These are phyloP conservation scores for Festucalex cinctus DNA, from an alignment of 2,113 vertebrate species.

Conservation along the genomic window DNA sequence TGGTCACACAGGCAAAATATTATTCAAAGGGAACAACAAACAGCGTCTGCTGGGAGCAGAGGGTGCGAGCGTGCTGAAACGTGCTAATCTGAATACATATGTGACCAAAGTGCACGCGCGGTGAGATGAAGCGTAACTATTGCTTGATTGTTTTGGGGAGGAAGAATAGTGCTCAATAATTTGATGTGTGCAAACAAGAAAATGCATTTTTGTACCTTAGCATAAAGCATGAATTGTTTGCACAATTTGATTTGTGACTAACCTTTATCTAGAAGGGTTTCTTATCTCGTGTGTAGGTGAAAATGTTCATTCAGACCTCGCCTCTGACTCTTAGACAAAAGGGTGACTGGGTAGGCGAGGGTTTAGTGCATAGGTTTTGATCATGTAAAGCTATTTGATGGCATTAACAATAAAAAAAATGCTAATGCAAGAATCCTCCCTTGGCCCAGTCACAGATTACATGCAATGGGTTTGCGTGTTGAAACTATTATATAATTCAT, in stretches of 20 bases:
- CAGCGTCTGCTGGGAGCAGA: slow-evolving; percentile 37
- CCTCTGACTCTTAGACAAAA: slow-evolving; percentile 1
- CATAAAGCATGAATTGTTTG: not conserved
- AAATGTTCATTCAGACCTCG: not conserved
- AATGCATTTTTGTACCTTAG: not conserved
- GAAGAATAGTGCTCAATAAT: not conserved
- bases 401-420: slow-evolving; percentile 58
- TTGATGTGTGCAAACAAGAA: not conserved
- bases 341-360: not conserved
- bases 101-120: not conserved
- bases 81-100: slow-evolving; percentile 13
- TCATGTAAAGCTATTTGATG: slow-evolving; percentile 51
- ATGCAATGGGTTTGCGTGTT: slow-evolving; percentile 59
- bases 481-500: slow-evolving; percentile 71
- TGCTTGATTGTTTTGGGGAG: not conserved
- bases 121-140: not conserved
- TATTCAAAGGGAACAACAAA: slow-evolving; percentile 48
- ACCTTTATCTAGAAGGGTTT: not conserved
- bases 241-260: not conserved
- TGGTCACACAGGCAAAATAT: slow-evolving; percentile 33
- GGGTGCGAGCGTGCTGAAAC: slow-evolving; percentile 17
- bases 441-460: slow-evolving; percentile 67
- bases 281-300: not conserved
- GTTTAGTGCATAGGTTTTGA: not conserved
- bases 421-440: slow-evolving; percentile 66